These are phyloP conservation scores for Cyprinella venusta DNA, from an alignment of 2,797 vertebrate genomes.

Conservation along the genomic window DNA sequence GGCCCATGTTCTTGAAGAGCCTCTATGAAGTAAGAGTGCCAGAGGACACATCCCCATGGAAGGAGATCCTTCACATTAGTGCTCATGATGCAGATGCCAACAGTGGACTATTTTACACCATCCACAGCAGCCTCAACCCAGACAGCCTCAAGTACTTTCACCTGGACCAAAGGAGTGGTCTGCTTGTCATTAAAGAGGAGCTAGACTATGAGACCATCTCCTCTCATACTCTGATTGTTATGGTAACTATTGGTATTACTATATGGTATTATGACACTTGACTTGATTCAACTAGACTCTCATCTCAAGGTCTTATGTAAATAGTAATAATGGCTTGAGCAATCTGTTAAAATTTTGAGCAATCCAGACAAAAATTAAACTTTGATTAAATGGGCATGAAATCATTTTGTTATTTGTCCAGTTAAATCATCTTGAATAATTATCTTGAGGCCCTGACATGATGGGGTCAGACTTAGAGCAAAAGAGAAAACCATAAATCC, in stretches of 20 bases:
- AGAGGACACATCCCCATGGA: conserved; percentile 87
- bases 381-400: background rate
- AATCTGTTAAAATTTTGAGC: background rate
- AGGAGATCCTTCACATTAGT: conserved; percentile 86
- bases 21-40: conserved; percentile 85
- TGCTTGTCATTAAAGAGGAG: conserved; percentile 82
- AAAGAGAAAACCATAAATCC: conserved; percentile 6
- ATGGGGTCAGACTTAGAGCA: background rate
- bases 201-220: conserved; percentile 84
- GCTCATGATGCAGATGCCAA: conserved; percentile 89
- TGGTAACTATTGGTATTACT: too few relatives aligned
- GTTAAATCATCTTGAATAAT: background rate
- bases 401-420: background rate
- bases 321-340: background rate
- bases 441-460: background rate
- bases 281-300: conserved; percentile 24
- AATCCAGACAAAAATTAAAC: background rate
- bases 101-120: conserved; percentile 87
- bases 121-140: conserved; percentile 86
- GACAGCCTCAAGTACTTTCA: conserved; percentile 87
- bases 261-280: conserved; percentile 11
- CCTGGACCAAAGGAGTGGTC: conserved; percentile 88
- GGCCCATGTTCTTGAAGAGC: conserved; percentile 86
- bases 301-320: conserved; percentile 23
- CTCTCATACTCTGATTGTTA: conserved; percentile 86